Evolutionary conservation across 2,797 vertebrate species (phyloP).

Genomic region (Crenichthys baileyi): DNA sequence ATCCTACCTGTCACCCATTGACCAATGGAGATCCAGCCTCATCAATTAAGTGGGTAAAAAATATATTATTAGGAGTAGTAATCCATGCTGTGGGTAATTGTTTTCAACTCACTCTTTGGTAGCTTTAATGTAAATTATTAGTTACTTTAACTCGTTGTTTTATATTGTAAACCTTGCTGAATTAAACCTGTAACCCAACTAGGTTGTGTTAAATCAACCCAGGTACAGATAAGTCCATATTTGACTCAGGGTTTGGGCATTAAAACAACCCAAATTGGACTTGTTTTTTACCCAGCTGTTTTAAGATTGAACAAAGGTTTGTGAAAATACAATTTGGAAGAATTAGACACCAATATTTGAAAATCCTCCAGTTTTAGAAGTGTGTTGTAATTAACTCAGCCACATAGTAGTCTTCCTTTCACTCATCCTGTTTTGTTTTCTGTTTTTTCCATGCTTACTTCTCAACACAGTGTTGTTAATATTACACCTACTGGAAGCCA

Average conservation of each 20-base stretch:
- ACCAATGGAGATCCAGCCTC: background rate
- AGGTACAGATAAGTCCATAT: background rate
- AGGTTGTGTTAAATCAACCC: background rate
- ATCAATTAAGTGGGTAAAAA: background rate
- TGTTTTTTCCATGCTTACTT: background rate
- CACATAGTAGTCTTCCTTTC: constrained; percentile 16
- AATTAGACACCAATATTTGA: too few species aligned
- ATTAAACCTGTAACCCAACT: background rate
- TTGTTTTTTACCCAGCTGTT: background rate
- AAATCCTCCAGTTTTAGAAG: background rate
- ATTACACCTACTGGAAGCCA: constrained; percentile 36
- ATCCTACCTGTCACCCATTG: background rate
- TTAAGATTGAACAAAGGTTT: background rate
- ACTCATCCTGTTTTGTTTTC: background rate
- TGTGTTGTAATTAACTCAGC: background rate
- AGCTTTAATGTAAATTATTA: background rate
- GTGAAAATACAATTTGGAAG: background rate
- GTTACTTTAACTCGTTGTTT: background rate
- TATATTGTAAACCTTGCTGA: background rate
- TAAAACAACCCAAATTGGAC: background rate
- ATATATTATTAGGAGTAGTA: background rate
- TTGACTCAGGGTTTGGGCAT: background rate
- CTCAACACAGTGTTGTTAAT: constrained; percentile 14
- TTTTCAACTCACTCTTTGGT: background rate
- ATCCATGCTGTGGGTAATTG: background rate